phyloP scores from a whole-genome alignment of 2,797 vertebrate species.

The Anguilla marmorata region DNA sequence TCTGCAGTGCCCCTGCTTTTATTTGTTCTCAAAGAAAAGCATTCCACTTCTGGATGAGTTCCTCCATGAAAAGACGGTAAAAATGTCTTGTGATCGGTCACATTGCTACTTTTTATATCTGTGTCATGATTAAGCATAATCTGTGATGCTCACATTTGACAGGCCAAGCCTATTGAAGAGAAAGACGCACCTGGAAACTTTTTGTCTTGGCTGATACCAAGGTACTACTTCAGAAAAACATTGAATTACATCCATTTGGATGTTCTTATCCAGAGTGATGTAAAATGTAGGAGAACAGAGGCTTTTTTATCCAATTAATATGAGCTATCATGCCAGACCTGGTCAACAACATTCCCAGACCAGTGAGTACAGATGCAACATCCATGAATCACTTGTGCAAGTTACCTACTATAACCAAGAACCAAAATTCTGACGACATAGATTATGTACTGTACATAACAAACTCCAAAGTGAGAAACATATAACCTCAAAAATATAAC shows the following conservation, averaged over 20 bases:
- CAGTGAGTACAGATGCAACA: not conserved
- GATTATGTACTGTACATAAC: not conserved
- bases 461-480: not conserved
- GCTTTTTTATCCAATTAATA: not conserved
- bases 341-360: not conserved
- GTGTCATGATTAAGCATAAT: not conserved
- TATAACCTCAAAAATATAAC: not conserved
- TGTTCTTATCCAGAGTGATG: not conserved
- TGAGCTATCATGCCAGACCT: not conserved
- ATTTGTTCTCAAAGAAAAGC: conserved; percentile 69
- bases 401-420: not conserved
- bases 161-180: conserved; percentile 69
- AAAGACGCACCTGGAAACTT: conserved; percentile 80
- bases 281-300: not conserved
- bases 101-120: not conserved
- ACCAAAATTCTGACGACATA: not conserved
- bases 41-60: conserved; percentile 71
- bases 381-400: not conserved
- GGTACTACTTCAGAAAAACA: conserved; percentile 55
- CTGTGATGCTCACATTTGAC: not conserved
- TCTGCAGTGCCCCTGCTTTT: conserved; percentile 81
- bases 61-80: conserved; percentile 76
- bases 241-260: not conserved
- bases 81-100: not conserved
- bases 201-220: conserved; percentile 76